Evolutionary conservation across 2,797 vertebrate species (phyloP), one percentile per base, ranked within the genome.

Genomic region (Platalea minor): DNA sequence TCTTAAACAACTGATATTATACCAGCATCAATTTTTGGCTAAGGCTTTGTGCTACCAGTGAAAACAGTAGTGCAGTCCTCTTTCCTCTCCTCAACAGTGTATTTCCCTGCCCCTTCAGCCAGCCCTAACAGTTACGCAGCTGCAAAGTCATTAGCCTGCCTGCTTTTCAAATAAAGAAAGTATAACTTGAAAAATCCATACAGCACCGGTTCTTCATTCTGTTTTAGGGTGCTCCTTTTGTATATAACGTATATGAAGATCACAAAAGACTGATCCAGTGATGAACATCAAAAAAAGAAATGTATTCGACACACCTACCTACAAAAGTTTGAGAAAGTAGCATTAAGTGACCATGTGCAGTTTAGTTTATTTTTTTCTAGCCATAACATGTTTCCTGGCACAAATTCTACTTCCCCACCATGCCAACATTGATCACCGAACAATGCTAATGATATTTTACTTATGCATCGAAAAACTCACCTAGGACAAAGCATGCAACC

Each of bases 401-500:
- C 37, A 51, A 64, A 11, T 50, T 57, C 37, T 43, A 33, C 45
- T 45, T 46, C 37, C 37, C 73, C 37, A 43, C 33, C 28, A 5
- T 7, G 51, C 28, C 45, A 13, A n/a, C 1, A 0, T 5, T 15
- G 13, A 78, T 51, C 23, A 37, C 0, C 39, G 41, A 51, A 45
- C 9, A n/a, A 8, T 6, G 50, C 57, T 54, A 31, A 41, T 7
- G 4, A 13, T n/a, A 14, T 68, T 82, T 54, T 57, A 39, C 6
- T 57, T 33, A 33, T 0, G 2, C 51, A 45, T 45, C 37, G 59
- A 70, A 76, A 78, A 45, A 29, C 14, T 50, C 37, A 72, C 33
- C 59, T 10, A 57, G 65, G 80, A 51, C 24, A 65, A 64, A 63
- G 80, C 28, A 57, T 2, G 28, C 37, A 78, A 29, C 28, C 73